Conservation (phyloP, 1,140 invertebrate genomes). For the Lethocerus indicus region DNA sequence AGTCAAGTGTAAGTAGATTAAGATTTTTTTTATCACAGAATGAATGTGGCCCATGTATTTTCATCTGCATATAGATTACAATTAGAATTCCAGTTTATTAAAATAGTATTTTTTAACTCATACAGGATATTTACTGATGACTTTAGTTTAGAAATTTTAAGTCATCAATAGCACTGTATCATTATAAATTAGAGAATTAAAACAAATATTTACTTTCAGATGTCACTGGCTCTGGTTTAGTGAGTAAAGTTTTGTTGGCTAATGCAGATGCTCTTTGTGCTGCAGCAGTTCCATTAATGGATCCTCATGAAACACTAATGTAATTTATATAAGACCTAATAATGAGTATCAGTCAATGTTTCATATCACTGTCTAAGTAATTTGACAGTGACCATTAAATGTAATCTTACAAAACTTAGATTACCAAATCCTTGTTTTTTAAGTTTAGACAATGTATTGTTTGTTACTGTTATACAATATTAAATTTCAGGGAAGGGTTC, state of each 20-base stretch:
- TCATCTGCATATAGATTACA: neutral
- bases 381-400: too few relatives aligned
- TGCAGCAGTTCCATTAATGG: slow-evolving; percentile 82
- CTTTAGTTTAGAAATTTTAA: neutral
- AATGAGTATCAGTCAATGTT: too few relatives aligned
- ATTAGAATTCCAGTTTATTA: neutral
- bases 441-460: neutral
- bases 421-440: neutral
- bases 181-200: neutral
- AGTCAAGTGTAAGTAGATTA: too few relatives aligned
- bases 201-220: slow-evolving; percentile 25
- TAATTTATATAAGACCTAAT: too few relatives aligned
- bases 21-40: neutral
- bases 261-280: slow-evolving; percentile 95
- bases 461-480: slow-evolving; percentile 3
- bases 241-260: slow-evolving; percentile 79
- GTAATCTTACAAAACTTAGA: too few relatives aligned
- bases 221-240: slow-evolving; percentile 47
- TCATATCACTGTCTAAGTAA: too few relatives aligned
- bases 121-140: neutral
- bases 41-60: neutral
- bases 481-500: slow-evolving; percentile 57
- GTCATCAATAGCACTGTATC: neutral
- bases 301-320: slow-evolving; percentile 73
- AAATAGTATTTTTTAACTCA: neutral